Base-by-base conservation (phyloP, 2,888 invertebrate species). In the Lordiphosa andalusiaca region DNA sequence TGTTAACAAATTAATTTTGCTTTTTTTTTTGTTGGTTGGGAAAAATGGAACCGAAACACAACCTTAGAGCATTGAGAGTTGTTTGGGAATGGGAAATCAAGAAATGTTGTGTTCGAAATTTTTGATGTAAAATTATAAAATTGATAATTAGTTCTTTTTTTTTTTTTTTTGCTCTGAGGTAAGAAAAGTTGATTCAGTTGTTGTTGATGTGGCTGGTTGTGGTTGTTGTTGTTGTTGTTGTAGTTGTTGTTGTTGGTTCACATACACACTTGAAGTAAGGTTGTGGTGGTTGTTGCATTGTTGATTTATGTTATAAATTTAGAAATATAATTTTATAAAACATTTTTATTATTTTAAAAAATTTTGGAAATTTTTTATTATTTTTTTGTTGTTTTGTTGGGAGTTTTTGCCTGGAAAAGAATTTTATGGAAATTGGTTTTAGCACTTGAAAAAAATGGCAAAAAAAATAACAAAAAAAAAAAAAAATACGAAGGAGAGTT, bases 371-470 rank as follows among this genome's bases (percentile, higher is more conserved):
- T 47, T 37, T 52, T 33, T 52, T 69, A 44, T 52, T 59, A 55
- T 50, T 59, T 63, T 66, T 62, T 65, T 63, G 65, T 68, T 57
- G 16, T 85, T 78, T 62, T 83, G 62, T 78, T 83, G 69, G 62
- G 67, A 80, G 82, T 78, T 84, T 82, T 73, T 85, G 78, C 86
- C 84, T 83, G 76, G 37, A 66, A 63, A 4, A 30, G 30, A 30
- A 46, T 47, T 58, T 42, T 10, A 33, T 33, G 44, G 30, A 44
- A 30, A 44, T 44, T 44, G 30, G 44, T 13, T 44, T 40, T 6
- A 19, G 10, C 62, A 61, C 47, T 40, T 46, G 36, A 60, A 59
- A 59, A 48, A 37, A 59, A 59, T 41, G 21, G 51, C 0, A 6
- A 38, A 66, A 56, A 56, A 46, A 66, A 60, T 16, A 16, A n/a